phyloP scores from a whole-genome alignment of 2,113 vertebrate species.

The Naja naja region DNA sequence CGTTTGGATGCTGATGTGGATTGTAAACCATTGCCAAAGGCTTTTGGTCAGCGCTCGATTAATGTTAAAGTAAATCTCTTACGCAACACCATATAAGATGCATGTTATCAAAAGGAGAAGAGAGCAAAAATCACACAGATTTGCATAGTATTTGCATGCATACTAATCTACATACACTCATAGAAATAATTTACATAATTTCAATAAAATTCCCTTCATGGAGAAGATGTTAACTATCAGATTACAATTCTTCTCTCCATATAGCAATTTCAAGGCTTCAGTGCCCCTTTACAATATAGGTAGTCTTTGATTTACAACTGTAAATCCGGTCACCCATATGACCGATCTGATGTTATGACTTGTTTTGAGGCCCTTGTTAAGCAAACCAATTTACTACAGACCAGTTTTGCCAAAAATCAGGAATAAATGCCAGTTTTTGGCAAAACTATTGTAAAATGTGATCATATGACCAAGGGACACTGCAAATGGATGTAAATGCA shows the following conservation, averaged over 20 bases:
- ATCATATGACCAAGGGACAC: not conserved
- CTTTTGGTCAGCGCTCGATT: not conserved
- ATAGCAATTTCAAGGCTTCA: not conserved
- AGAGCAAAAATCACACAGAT: not conserved
- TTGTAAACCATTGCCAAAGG: not conserved
- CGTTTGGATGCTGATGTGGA: not conserved
- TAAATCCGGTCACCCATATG: not conserved
- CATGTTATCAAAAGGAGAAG: not conserved
- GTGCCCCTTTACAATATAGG: not conserved
- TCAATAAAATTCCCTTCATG: not conserved
- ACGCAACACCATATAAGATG: not conserved
- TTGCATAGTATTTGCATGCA: not conserved
- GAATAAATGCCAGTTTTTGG: not conserved
- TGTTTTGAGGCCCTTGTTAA: not conserved
- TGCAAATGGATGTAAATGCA: not conserved
- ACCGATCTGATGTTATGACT: not conserved
- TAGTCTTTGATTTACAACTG: not conserved
- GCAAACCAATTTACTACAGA: not conserved
- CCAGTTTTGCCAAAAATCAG: not conserved
- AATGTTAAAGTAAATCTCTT: not conserved
- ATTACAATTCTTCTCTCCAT: not conserved
- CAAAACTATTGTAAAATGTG: not conserved
- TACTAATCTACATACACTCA: not conserved
- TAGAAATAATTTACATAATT: not conserved
- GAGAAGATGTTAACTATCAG: not conserved